Evolutionary conservation across 2,113 vertebrate species (phyloP).

Genomic region (Rhegmatorhina hoffmannsi): DNA sequence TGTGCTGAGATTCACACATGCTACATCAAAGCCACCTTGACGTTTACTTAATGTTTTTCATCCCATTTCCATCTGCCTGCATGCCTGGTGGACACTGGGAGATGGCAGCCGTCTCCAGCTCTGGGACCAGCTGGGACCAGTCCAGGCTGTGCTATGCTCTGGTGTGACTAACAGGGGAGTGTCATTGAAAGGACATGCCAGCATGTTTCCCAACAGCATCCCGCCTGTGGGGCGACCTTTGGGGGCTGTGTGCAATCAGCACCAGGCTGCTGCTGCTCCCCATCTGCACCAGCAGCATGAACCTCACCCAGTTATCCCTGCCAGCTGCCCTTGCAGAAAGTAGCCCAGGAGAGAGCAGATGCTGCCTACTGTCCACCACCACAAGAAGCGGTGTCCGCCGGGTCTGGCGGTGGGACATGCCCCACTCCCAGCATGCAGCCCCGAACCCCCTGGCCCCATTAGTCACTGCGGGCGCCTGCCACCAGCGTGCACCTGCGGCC

Average conservation of each 20-base stretch:
- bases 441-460: not conserved
- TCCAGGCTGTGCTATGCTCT: fast-evolving
- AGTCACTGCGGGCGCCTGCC: not conserved
- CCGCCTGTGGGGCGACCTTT: fast-evolving
- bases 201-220: not conserved
- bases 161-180: not conserved
- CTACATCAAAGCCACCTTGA: constrained; percentile 5
- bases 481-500: not conserved
- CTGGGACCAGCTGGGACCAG: fast-evolving
- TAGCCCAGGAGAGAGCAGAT: not conserved
- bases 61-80: not conserved
- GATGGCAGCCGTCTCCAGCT: not conserved
- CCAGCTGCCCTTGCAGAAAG: fast-evolving
- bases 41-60: not conserved
- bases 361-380: not conserved
- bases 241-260: not conserved
- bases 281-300: not conserved
- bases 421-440: constrained; percentile 47
- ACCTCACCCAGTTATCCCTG: not conserved
- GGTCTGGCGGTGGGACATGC: not conserved
- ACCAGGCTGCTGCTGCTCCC: not conserved
- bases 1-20: not conserved
- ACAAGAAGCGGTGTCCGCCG: fast-evolving
- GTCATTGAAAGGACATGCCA: not conserved
- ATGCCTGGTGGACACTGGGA: fast-evolving